Evolutionary conservation across 1,140 invertebrate genomes (phyloP).

Genomic region (Drosophila melanogaster): DNA sequence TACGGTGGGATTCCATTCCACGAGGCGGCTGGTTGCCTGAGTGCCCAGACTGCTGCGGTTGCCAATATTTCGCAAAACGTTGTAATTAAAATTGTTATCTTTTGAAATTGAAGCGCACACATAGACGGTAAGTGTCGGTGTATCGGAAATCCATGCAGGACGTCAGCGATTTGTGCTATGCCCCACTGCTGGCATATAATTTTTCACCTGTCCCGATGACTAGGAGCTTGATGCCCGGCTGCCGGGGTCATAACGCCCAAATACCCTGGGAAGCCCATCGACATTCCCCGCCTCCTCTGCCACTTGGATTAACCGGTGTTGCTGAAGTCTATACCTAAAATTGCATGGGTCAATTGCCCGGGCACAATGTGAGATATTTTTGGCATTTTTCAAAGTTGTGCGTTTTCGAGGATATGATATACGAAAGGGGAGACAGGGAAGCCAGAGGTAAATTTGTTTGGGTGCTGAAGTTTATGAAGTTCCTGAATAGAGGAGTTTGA

Average conservation of each 20-base stretch:
- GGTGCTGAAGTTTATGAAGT: too few relatives aligned
- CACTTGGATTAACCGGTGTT: constrained; percentile 35
- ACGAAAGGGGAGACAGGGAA: background rate
- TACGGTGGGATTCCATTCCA: background rate
- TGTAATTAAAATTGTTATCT: constrained; percentile 74
- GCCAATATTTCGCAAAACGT: constrained; percentile 54
- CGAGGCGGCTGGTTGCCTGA: constrained; percentile 1
- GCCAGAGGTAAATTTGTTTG: background rate
- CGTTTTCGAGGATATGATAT: constrained; percentile 34
- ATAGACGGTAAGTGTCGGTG: constrained; percentile 14
- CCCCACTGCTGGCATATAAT: constrained; percentile 68
- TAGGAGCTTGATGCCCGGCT: constrained; percentile 13
- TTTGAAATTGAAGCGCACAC: constrained; percentile 49
- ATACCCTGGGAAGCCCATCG: constrained; percentile 13
- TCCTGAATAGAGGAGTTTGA: background rate
- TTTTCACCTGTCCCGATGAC: constrained; percentile 68
- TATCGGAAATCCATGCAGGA: constrained; percentile 61
- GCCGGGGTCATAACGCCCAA: constrained; percentile 5
- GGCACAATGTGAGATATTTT: constrained; percentile 48
- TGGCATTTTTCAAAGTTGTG: constrained; percentile 31
- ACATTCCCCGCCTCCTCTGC: background rate
- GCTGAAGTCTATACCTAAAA: constrained; percentile 1
- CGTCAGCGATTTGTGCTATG: constrained; percentile 59
- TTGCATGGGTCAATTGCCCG: constrained; percentile 55
- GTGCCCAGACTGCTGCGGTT: constrained; percentile 31